Percentiles rank a stretch among this genome's conserved stretches.
Conservation (phyloP, 2,888 invertebrate genomes). For the Agriotes lineatus region DNA sequence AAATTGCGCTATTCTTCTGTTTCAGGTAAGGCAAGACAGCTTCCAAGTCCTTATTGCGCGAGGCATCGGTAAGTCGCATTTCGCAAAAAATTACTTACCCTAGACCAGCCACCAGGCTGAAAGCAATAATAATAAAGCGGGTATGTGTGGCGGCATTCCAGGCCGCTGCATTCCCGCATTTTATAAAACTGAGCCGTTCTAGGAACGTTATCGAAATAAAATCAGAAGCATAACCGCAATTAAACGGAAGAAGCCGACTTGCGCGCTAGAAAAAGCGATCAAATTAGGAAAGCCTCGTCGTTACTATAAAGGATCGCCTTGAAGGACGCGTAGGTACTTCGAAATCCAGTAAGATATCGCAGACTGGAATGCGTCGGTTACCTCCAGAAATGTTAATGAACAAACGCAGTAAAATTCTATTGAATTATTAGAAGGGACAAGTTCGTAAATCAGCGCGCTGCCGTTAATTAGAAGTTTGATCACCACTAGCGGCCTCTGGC, state of each 20-base stretch:
- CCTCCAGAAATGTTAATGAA: conserved; percentile 26
- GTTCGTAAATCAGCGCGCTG: conserved; percentile 14
- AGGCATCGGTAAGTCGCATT: background rate
- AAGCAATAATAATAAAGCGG: conserved; percentile 9
- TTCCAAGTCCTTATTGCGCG: no score
- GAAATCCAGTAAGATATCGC: background rate
- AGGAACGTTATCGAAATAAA: conserved; percentile 3
- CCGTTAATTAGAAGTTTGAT: conserved; percentile 19
- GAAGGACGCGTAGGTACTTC: background rate
- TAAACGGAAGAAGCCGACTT: background rate
- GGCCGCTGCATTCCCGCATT: background rate
- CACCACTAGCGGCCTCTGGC: conserved; percentile 5
- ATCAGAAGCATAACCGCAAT: conserved; percentile 4
- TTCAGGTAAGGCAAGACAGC: background rate
- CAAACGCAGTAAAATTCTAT: conserved; percentile 10
- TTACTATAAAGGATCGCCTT: background rate
- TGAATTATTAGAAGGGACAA: conserved; percentile 19
- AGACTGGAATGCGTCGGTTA: conserved; percentile 16
- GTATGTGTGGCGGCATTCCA: conserved; percentile 1
- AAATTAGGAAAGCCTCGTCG: conserved; percentile 13
- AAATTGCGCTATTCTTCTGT: background rate
- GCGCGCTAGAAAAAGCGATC: background rate
- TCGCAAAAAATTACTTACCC: background rate
- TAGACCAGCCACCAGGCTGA: background rate
- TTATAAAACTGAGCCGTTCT: background rate